Base-by-base conservation (phyloP, 2,797 vertebrate species). In the Betta splendens region DNA sequence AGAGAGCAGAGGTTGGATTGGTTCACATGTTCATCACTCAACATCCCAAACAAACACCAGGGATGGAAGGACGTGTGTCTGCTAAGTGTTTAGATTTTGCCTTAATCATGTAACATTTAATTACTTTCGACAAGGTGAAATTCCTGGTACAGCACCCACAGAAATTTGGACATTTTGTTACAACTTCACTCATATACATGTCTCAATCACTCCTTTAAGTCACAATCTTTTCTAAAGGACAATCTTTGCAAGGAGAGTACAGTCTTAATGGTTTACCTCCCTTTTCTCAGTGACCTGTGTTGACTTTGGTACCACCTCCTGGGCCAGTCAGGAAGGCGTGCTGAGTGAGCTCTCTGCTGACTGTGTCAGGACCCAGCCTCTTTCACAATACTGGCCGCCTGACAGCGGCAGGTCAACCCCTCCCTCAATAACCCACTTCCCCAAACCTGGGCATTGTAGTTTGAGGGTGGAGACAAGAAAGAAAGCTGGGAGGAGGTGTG, bases 401-500 rank as follows among this genome's bases (percentile, higher is more conserved):
- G 85, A 69, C 73, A 54, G 65, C 66, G 75, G 40, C 59, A 68
- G 62, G 48, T 59, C 42, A 37, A 50, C 64, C 51, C 62, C 56
- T 28, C 72, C 62, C 58, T 58, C 72, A 74, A 75, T 73, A 80
- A 79, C 77, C 75, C 75, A 80, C 74, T 83, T 85, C 83, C 84
- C 73, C 92, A 95, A 92, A 94, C 92, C 80, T 79, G 72, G 71
- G 81, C 81, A 82, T 75, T 80, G 75, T 74, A 77, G 76, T 90
- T 89, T 90, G 74, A 92, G 91, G 92, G 92, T 89, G 91, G 83
- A 81, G 75, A 73, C 67, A 76, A 68, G 52, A 79, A 76, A 68
- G 52, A 79, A 80, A 65, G 79, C 75, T 72, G 71, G 80, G 61
- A 77, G 74, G 78, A 72, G 75, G 69, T 46, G 68, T 49, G 90